Conservation (phyloP, 1,140 invertebrate species). For the Brachionus rubens region DNA sequence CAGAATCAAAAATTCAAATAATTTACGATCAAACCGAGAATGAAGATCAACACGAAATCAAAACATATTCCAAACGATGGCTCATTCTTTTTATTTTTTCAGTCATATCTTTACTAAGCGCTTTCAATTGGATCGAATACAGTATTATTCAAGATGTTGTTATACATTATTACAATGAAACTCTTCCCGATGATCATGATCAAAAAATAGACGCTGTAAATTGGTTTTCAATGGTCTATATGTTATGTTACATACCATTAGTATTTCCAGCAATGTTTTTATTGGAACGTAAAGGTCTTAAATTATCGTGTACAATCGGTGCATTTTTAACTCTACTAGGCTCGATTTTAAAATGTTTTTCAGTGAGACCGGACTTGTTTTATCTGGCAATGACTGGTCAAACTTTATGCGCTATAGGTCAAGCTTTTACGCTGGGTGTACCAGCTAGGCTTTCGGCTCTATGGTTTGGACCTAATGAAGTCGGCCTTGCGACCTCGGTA, state of each 20-base stretch:
- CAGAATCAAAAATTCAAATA: slow-evolving; percentile 2
- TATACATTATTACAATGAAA: slow-evolving; percentile 57
- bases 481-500: slow-evolving; percentile 91
- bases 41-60: background rate
- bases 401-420: slow-evolving; percentile 76
- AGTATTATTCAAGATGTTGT: slow-evolving; percentile 62
- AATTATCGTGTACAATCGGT: slow-evolving; percentile 78
- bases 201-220: slow-evolving; percentile 69
- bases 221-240: slow-evolving; percentile 95
- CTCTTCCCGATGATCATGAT: slow-evolving; percentile 51
- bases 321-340: slow-evolving; percentile 78
- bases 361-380: slow-evolving; percentile 72
- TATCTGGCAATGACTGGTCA: slow-evolving; percentile 84
- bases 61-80: slow-evolving; percentile 68
- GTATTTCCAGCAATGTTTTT: slow-evolving; percentile 92
- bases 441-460: slow-evolving; percentile 87
- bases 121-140: slow-evolving; percentile 66
- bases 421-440: slow-evolving; percentile 81
- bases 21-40: background rate
- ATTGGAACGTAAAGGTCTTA: slow-evolving; percentile 79
- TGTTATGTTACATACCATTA: slow-evolving; percentile 90
- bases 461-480: slow-evolving; percentile 89
- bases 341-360: slow-evolving; percentile 84
- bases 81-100: slow-evolving; percentile 81
- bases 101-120: slow-evolving; percentile 81